Evolutionary conservation across 2,797 vertebrate species (phyloP), one percentile per base, ranked within the genome.

Genomic region (Acanthornis magna): DNA sequence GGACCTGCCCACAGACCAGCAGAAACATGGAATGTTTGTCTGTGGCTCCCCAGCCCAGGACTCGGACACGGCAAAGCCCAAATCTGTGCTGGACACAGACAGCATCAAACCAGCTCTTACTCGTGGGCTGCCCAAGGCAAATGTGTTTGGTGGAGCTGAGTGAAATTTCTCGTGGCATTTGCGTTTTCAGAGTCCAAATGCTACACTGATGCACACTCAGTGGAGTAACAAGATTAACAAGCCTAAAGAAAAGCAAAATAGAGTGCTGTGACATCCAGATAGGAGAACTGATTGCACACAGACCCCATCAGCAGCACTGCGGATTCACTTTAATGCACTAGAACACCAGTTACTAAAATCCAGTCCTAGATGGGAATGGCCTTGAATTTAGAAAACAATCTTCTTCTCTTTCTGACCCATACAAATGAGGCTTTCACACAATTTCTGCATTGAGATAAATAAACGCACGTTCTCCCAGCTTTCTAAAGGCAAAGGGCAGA

Each of bases 401-500:
- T 54, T 85, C 22, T 47, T 89, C 68, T n/a, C 9, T 71, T 91
- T 82, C 83, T 91, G 88, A 88, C 77, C 57, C 45, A 62, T 43
- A 88, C 67, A 77, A 93, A 94, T 88, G 53, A 95, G 87, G 57
- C 61, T 90, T 89, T 91, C 80, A 54, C 58, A 78, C 53, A 50
- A 57, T 86, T 91, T 91, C 89, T 85, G 22, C 51, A 47, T 29
- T 79, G 79, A 85, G 60, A 77, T 79, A 88, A 95, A 93, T 10
- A 87, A 58, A 76, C 20, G 70, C 45, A 57, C 1, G 0, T 45
- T 85, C 43, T 62, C n/a, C 15, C 83, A 82, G 71, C 55, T 86
- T 85, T 92, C 71, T 72, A 63, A 90, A 91, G 53, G 74, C 74
- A 94, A 86, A 96, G 80, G 91, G 71, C 83, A 96, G 53, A 90